Conservation (phyloP, 30 jellyfish, hydroid and myxozoan genomes). For the Aurelia coerulea region DNA sequence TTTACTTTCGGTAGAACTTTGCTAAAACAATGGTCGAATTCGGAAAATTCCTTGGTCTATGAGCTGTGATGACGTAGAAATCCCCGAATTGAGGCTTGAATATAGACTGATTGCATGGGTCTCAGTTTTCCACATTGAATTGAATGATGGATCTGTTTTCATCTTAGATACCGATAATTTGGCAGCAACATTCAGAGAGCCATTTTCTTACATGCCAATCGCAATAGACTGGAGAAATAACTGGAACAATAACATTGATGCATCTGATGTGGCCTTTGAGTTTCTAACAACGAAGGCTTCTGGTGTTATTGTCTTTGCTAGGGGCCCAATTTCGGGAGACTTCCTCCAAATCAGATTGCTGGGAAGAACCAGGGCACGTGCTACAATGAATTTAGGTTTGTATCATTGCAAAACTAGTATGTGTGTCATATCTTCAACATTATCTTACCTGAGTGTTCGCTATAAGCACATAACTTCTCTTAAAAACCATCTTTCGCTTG, state of each 20-base stretch:
- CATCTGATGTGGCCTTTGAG: conserved; percentile 82
- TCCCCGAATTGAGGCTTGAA: no score
- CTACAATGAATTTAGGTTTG: conserved; percentile 81
- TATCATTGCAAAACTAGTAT: no score
- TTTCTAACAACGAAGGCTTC: conserved; percentile 88
- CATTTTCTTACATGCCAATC: conserved; percentile 81
- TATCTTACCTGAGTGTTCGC: no score
- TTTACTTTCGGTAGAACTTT: no score
- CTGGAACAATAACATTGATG: conserved; percentile 80
- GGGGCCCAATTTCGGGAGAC: conserved; percentile 95
- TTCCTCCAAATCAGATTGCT: conserved; percentile 73
- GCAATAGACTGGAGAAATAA: conserved; percentile 83
- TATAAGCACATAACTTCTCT: no score
- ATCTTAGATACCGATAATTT: conserved; percentile 60
- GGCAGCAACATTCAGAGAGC: conserved; percentile 96
- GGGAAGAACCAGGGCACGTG: conserved; percentile 88
- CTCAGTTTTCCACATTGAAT: no score
- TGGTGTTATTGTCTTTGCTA: conserved; percentile 79
- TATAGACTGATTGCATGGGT: no score
- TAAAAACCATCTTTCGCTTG: no score
- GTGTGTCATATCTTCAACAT: no score
- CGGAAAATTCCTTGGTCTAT: no score
- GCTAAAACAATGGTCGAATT: no score
- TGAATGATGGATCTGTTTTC: background rate
- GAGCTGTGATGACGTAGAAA: no score